Evolutionary conservation across 2,113 vertebrate species (phyloP), one percentile per base, ranked within the genome.

Genomic region (Ramphastos sulfuratus): DNA sequence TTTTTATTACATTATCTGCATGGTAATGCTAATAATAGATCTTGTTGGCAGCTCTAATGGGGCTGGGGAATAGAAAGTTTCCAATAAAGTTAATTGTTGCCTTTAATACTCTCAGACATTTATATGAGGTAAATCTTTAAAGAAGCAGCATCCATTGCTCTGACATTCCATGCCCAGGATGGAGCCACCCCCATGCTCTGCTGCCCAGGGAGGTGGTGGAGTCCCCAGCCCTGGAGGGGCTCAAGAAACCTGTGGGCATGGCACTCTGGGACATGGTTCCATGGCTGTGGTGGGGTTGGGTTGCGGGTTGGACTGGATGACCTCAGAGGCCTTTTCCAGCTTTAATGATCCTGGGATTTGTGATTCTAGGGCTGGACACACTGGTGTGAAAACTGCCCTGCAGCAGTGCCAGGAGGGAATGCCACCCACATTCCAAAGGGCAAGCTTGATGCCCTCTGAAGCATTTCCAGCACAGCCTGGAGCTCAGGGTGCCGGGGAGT

Each of bases 51-150:
- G 97, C 95, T 97, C 96, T 98, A 98, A 98, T 98, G 98, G 98
- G 98, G 96, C 97, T 96, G 92, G 97, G 98, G 98, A 97, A 96
- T 97, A 98, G 98, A 98, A 98, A 98, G 98, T 97, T 98, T 97
- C 97, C 97, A 98, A 97, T 98, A 98, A 98, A 98, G 98, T 98
- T 98, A 98, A 98, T 98, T 98, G 98, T 98, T 98, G 97, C 97
- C 97, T 98, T 98, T 98, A 98, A 98, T 96, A 97, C 97, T 96
- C 97, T 97, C 97, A 96, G 94, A 97, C 97, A 97, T 98, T 98
- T 97, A 97, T 94, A 97, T 97, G 92, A 93, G 97, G 97, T 98
- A 98, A 98, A 98, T 98, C 98, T 97, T 97, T 96, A 97, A 97
- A 95, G 91, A 75, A 96, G 95, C 97, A 98, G 76, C 93, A 66